Percentiles rank a stretch among this genome's conserved stretches.
phyloP scores from a whole-genome alignment of 2,113 vertebrate genomes.

The Bombycilla garrulus region DNA sequence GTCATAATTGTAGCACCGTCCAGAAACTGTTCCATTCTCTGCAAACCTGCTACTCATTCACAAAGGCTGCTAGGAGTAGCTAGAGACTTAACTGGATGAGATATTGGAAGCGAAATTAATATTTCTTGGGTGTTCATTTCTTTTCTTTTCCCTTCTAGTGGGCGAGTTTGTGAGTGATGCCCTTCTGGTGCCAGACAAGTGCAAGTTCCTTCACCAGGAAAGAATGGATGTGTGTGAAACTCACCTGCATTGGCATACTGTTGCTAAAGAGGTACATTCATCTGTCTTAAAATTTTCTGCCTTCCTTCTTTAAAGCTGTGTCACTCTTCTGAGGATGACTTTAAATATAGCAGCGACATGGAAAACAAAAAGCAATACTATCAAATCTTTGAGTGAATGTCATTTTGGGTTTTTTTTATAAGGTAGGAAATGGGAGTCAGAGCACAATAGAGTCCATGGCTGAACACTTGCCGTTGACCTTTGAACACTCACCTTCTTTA shows the following conservation, averaged over 20 bases:
- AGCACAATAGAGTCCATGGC: not conserved
- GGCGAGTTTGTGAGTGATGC: slow-evolving; percentile 98
- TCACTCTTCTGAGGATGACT: not conserved
- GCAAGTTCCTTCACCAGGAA: slow-evolving; percentile 98
- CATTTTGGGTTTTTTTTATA: not conserved
- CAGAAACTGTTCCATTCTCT: not conserved
- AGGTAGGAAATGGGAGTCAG: not conserved
- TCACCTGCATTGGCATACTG: slow-evolving; percentile 98
- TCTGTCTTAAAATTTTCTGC: not conserved
- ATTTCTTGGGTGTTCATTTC: not conserved
- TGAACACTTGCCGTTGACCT: not conserved
- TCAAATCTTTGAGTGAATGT: not conserved
- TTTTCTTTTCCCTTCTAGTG: slow-evolving; percentile 73
- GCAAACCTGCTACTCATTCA: not conserved
- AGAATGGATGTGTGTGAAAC: slow-evolving; percentile 97
- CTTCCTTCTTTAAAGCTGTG: not conserved
- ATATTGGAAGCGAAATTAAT: not conserved
- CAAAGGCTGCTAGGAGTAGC: not conserved
- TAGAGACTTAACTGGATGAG: not conserved
- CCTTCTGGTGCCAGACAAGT: slow-evolving; percentile 97
- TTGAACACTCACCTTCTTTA: not conserved
- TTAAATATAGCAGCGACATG: not conserved
- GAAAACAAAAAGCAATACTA: not conserved
- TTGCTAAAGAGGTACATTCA: slow-evolving; percentile 90
- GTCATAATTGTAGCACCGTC: not conserved